Percentiles rank a stretch among this genome's conserved stretches.
Conservation (phyloP, 2,113 vertebrate genomes). For the Pica pica region DNA sequence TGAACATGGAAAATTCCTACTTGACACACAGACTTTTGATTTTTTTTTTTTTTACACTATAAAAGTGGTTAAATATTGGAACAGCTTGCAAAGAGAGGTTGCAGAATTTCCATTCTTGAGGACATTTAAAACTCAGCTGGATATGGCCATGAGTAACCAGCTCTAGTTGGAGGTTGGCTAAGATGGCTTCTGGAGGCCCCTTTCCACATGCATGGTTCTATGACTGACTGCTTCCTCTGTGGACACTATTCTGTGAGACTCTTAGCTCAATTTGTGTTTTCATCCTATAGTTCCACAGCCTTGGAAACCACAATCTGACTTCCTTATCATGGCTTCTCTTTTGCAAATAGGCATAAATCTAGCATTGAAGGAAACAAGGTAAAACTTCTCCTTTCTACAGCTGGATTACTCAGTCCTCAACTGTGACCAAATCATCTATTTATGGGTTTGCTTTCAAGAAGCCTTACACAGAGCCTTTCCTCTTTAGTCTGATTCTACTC, state of each 20-base stretch:
- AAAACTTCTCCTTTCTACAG: neutral
- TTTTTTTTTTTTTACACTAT: neutral
- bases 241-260: neutral
- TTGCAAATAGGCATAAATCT: neutral
- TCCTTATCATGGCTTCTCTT: neutral
- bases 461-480: neutral
- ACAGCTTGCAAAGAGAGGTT: neutral
- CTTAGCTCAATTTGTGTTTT: neutral
- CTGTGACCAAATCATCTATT: neutral
- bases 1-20: neutral
- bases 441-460: neutral
- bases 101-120: neutral
- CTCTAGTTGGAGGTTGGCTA: neutral
- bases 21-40: accelerated
- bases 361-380: neutral
- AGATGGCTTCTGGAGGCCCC: neutral
- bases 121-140: neutral
- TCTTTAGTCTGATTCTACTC: neutral
- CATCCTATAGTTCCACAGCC: neutral
- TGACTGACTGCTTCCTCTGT: neutral
- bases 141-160: neutral
- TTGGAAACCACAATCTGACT: neutral
- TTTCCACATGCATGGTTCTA: neutral
- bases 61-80: neutral
- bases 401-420: neutral